These are phyloP conservation scores for Caenorhabditis tropicalis DNA, from an alignment of 1,140 invertebrate species.

Conservation along the genomic window DNA sequence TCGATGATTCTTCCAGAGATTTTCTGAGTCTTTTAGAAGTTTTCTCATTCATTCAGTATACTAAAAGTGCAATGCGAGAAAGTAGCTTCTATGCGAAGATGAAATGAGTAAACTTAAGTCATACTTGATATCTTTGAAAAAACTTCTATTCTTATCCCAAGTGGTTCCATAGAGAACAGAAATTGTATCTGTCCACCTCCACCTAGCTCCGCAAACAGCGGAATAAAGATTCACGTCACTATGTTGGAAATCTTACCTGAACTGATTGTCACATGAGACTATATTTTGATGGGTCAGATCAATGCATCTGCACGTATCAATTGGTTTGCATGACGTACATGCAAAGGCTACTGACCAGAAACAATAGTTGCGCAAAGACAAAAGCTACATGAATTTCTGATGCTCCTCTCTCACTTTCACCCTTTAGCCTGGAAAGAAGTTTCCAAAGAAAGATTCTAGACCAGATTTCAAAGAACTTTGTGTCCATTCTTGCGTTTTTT, in stretches of 20 bases:
- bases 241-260: not conserved
- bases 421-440: not conserved
- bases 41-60: no score
- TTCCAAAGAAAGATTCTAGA: slow-evolving; percentile 12
- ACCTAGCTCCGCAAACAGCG: not conserved
- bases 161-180: not conserved
- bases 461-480: slow-evolving; percentile 35
- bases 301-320: slow-evolving; percentile 16
- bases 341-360: slow-evolving; percentile 4
- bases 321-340: slow-evolving; percentile 6
- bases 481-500: not conserved
- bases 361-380: slow-evolving; percentile 28
- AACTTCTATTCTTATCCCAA: no score
- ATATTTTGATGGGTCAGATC: not conserved
- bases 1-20: no score
- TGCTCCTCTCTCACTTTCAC: slow-evolving; percentile 14
- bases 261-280: not conserved
- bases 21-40: no score
- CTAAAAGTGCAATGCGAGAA: no score
- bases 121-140: no score
- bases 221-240: not conserved
- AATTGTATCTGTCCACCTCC: not conserved
- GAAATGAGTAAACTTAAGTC: no score
- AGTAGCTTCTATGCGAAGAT: no score
- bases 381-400: slow-evolving; percentile 40